phyloP scores from a whole-genome alignment of 2,888 invertebrate species.

The Stenoptilia bipunctidactyla region DNA sequence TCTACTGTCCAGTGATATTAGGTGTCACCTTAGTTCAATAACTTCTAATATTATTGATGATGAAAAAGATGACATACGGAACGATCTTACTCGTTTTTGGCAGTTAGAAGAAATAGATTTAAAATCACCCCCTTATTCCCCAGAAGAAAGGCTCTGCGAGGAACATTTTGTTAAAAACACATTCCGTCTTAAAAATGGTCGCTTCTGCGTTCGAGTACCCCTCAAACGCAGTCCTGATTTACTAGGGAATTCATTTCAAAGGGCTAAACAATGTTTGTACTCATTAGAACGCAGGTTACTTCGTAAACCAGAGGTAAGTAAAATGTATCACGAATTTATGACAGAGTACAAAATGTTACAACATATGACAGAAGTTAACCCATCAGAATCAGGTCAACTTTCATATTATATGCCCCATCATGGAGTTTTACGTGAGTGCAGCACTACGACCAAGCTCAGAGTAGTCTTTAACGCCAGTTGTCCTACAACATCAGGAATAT shows the following conservation, averaged over 20 bases:
- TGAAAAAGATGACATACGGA: background rate
- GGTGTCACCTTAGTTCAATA: background rate
- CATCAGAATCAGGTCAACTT: slow-evolving; percentile 11
- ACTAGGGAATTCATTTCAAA: background rate
- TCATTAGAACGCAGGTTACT: slow-evolving; percentile 1
- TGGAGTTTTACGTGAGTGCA: too few species aligned
- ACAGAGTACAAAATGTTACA: slow-evolving; percentile 16
- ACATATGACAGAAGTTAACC: slow-evolving; percentile 17
- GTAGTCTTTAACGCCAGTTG: slow-evolving; percentile 13
- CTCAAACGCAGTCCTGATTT: background rate
- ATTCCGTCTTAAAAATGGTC: background rate
- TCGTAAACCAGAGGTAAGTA: background rate
- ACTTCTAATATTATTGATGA: background rate
- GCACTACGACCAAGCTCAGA: too few species aligned
- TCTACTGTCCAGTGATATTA: too few species aligned
- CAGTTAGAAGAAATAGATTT: background rate
- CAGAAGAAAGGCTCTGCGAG: background rate
- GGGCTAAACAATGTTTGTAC: background rate
- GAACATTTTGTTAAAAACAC: background rate
- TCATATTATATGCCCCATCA: slow-evolving; percentile 11
- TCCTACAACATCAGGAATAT: slow-evolving; percentile 9
- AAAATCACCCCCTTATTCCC: background rate
- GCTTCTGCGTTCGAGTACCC: background rate
- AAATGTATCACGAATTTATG: too few species aligned
- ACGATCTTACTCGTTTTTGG: background rate